These are phyloP conservation scores for Planiliza haematocheilus DNA, from an alignment of 2,113 vertebrate genomes.

Conservation along the genomic window DNA sequence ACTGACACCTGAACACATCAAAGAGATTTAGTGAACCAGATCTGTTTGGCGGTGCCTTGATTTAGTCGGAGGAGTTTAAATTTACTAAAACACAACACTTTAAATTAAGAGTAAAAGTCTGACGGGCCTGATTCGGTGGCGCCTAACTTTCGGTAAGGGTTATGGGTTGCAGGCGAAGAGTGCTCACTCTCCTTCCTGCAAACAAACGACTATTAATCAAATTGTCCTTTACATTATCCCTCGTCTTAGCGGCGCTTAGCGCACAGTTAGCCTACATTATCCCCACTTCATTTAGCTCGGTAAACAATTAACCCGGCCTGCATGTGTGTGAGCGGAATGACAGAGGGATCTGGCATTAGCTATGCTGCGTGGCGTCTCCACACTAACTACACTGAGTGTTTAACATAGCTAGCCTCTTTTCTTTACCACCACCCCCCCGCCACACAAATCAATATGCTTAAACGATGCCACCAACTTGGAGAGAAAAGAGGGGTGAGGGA, in stretches of 20 bases:
- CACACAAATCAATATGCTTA: constrained; percentile 70
- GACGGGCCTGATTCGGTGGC: too few relatives aligned
- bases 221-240: constrained; percentile 71
- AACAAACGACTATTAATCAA: constrained; percentile 63
- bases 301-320: constrained; percentile 77
- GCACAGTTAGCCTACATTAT: constrained; percentile 75
- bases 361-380: constrained; percentile 51
- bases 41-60: too few relatives aligned
- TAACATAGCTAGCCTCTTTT: constrained; percentile 63
- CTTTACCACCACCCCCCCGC: neutral
- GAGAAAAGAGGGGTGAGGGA: constrained; percentile 55
- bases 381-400: constrained; percentile 70
- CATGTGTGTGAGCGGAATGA: constrained; percentile 60
- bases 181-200: constrained; percentile 38
- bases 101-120: too few relatives aligned
- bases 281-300: constrained; percentile 75
- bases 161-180: constrained; percentile 34
- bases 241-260: constrained; percentile 61
- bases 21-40: too few relatives aligned
- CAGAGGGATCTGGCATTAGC: constrained; percentile 73
- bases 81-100: too few relatives aligned
- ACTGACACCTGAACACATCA: too few relatives aligned
- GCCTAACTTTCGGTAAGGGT: too few relatives aligned
- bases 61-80: too few relatives aligned
- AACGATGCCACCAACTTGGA: constrained; percentile 51